Percentiles rank a stretch among this genome's conserved stretches.
phyloP scores from a whole-genome alignment of 2,797 vertebrate species.

The Galaxias olidus region DNA sequence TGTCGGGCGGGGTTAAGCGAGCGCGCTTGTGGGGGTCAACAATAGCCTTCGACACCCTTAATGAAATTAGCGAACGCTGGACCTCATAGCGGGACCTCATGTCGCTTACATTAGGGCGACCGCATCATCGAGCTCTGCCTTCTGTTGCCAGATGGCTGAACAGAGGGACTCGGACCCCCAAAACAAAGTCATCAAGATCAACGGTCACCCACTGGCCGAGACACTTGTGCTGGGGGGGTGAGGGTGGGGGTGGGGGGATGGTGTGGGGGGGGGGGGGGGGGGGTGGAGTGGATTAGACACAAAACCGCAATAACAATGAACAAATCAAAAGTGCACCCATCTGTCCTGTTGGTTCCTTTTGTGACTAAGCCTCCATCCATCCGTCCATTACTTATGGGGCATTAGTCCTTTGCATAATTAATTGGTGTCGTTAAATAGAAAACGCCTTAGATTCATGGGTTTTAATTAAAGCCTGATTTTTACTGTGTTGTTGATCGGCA shows the following conservation, averaged over 20 bases:
- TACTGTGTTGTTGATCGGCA: conserved; percentile 62
- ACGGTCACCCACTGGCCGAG: conserved; percentile 34
- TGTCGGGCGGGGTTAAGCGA: too few species aligned
- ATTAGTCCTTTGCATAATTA: conserved; percentile 68
- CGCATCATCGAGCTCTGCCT: conserved; percentile 13
- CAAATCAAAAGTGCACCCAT: conserved; percentile 38
- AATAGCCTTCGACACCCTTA: conserved; percentile 19
- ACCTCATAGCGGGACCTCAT: conserved; percentile 16
- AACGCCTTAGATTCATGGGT: conserved; percentile 69
- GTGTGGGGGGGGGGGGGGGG: conserved; percentile 47
- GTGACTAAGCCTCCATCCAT: conserved; percentile 36
- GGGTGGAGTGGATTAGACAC: conserved; percentile 31
- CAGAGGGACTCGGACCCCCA: conserved; percentile 45
- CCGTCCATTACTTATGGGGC: conserved; percentile 61
- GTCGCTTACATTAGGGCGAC: conserved; percentile 21
- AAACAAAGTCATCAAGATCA: conserved; percentile 58
- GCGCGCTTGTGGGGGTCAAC: neutral
- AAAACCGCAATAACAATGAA: conserved; percentile 17
- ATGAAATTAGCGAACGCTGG: conserved; percentile 34
- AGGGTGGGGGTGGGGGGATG: neutral
- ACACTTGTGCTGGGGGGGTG: conserved; percentile 25
- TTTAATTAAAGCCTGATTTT: conserved; percentile 71
- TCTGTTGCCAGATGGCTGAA: conserved; percentile 54
- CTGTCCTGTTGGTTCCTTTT: conserved; percentile 39
- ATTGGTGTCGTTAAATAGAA: conserved; percentile 62